Conservation (phyloP, 2,113 vertebrate genomes). For the Sinocyclocheilus maitianheensis region DNA sequence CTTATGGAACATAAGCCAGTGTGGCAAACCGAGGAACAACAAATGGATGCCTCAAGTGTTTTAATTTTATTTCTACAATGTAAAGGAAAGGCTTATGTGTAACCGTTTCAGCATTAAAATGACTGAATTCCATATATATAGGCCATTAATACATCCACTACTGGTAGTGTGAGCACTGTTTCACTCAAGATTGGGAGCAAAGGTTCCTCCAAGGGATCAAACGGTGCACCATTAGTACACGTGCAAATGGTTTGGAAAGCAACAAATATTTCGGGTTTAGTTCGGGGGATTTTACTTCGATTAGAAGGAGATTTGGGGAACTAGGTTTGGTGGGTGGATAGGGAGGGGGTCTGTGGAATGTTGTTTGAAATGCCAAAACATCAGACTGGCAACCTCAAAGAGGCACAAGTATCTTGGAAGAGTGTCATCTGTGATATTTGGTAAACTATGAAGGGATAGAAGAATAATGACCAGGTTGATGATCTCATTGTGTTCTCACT, state of each 20-base stretch:
- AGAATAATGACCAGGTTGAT: background rate
- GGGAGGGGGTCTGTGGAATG: constrained; percentile 42
- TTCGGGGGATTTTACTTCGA: constrained; percentile 45
- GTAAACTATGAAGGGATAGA: background rate
- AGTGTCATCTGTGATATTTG: background rate
- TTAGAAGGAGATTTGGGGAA: constrained; percentile 32
- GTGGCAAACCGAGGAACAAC: too few relatives aligned
- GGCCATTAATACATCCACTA: background rate
- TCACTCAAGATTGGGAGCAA: constrained; percentile 32
- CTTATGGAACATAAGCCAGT: background rate
- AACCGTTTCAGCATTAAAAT: constrained; percentile 3
- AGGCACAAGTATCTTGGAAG: constrained; percentile 47
- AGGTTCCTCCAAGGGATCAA: constrained; percentile 28
- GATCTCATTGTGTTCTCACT: background rate
- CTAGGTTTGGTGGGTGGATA: constrained; percentile 39
- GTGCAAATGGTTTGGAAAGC: constrained; percentile 27
- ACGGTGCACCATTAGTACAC: constrained; percentile 43
- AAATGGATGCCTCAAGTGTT: background rate
- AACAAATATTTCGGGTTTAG: constrained; percentile 33
- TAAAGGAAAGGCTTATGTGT: background rate
- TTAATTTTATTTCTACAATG: too few relatives aligned
- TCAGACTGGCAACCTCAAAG: constrained; percentile 72
- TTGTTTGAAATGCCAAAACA: constrained; percentile 46
- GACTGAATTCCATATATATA: background rate
- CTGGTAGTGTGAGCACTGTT: constrained; percentile 10